These are phyloP conservation scores for Mesocentrotus franciscanus DNA, from an alignment of 53 echinoderm and acorn worm species.

Conservation along the genomic window DNA sequence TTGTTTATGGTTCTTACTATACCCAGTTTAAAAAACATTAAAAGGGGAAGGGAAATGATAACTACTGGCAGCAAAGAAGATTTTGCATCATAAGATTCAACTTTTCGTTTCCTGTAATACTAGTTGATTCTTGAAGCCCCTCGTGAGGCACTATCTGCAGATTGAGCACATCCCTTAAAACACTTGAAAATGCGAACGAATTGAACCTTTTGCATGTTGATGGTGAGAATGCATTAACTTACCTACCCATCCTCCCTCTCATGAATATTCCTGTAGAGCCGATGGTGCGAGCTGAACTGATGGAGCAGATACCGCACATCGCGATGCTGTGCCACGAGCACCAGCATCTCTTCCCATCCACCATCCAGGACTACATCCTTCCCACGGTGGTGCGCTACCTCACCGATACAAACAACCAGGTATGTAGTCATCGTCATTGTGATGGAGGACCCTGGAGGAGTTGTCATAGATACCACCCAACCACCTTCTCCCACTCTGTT, in stretches of 20 bases:
- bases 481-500: neutral
- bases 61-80: neutral
- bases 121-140: neutral
- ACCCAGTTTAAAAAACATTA: neutral
- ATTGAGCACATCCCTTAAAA: neutral
- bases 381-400: conserved; percentile 96
- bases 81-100: neutral
- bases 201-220: neutral
- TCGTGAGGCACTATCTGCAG: neutral
- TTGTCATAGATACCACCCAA: neutral
- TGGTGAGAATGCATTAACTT: neutral
- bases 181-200: neutral
- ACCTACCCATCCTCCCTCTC: conserved; percentile 19
- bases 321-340: conserved; percentile 99
- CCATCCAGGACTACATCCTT: conserved; percentile 88
- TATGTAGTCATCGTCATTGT: conserved; percentile 39
- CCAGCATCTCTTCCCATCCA: conserved; percentile 83
- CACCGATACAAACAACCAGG: conserved; percentile 96
- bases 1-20: too few relatives aligned
- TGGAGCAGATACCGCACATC: conserved; percentile 99
- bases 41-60: neutral
- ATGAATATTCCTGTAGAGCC: conserved; percentile 81
- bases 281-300: conserved; percentile 96
- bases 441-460: neutral
- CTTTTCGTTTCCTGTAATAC: neutral